These are phyloP conservation scores for Amblyjoppa proteus DNA, from an alignment of 2,888 invertebrate species.

Conservation along the genomic window DNA sequence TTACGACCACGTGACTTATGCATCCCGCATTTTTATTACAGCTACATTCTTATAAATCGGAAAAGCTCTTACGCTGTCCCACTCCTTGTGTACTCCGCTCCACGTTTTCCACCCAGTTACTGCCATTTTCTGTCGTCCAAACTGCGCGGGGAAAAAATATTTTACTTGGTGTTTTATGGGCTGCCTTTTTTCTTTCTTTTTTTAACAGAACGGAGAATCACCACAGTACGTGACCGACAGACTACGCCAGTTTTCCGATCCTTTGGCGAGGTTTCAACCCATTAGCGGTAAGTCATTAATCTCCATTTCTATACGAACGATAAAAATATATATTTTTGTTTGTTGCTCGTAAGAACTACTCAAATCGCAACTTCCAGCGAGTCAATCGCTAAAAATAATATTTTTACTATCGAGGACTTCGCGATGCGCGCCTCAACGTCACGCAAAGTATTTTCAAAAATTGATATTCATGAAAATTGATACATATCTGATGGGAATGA, in stretches of 20 bases:
- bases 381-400: neutral
- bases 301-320: conserved; percentile 45
- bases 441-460: neutral
- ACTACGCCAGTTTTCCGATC: conserved; percentile 86
- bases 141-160: neutral
- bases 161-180: conserved; percentile 1
- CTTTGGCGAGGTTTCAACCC: conserved; percentile 86
- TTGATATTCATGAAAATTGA: neutral
- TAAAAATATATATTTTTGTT: neutral
- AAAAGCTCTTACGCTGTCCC: conserved; percentile 31
- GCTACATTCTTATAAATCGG: conserved; percentile 56
- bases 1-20: conserved; percentile 70
- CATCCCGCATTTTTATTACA: conserved; percentile 70
- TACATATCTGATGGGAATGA: neutral
- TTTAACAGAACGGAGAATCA: conserved; percentile 85
- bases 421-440: neutral
- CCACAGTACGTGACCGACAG: conserved; percentile 86
- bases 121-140: neutral
- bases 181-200: conserved; percentile 46
- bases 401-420: neutral
- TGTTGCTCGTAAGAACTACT: neutral
- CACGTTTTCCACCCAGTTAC: neutral
- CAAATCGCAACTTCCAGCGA: neutral
- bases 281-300: conserved; percentile 85
- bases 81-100: conserved; percentile 20